Evolutionary conservation across 92 coral and sea anemone species (phyloP), one percentile per base, ranked within the genome.

Genomic region (Epizoanthus fatuus): DNA sequence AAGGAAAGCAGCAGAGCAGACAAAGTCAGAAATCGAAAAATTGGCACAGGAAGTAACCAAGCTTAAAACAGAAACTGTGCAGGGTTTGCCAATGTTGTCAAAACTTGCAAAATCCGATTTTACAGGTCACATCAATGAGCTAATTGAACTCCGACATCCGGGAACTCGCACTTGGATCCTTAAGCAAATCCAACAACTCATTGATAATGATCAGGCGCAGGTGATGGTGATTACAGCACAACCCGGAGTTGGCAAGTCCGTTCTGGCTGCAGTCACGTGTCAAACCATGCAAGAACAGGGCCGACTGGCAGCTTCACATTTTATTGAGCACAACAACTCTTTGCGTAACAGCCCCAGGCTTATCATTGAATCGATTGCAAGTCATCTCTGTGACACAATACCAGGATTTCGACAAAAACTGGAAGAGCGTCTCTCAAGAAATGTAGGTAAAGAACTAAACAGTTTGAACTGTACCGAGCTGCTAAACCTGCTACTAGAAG

Each of bases 361-460:
- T 29, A 29, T 29, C 35, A 29, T 29, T 2, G 35, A 29, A 2
- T 29, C 35, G 2, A 8, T 74, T 13, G 80, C 57, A 6, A 22
- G 29, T 32, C 53, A 74, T 29, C 57, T 74, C 13, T 74, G 64
- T 74, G 65, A 32, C 53, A 55, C 80, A 29, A 58, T 74, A 32
- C 49, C 80, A 15, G 22, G 55, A 25, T 74, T 74, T 74, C 80
- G 64, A 74, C 65, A 55, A 51, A 74, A 74, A 55, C 13, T 74
- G 55, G 13, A 19, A 29, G 65, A 74, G 55, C 13, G 80, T 14
- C 63, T 74, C 55, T 11, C 65, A 13, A 74, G 64, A 35, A 74
- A 74, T 55, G 9, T 42, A 51, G 51, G 80, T 6, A 54, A 55
- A 17, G 80, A 74, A 49, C 7, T 54, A 15, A 32, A 25, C 64